These are phyloP conservation scores for Charanyca ferruginea DNA, from an alignment of 2,888 invertebrate genomes.

Conservation along the genomic window DNA sequence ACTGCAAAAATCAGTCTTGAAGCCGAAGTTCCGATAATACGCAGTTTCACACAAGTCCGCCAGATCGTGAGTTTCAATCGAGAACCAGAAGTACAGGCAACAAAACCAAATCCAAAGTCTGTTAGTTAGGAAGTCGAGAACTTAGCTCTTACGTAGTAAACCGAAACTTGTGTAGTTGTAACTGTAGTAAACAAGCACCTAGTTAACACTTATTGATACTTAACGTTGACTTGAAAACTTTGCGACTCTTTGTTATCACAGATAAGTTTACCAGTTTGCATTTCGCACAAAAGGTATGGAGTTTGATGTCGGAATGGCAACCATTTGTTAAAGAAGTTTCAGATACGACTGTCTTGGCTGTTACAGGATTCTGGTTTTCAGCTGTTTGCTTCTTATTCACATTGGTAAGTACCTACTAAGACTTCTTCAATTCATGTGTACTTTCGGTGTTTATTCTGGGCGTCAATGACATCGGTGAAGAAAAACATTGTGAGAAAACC, in stretches of 20 bases:
- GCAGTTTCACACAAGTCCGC: slow-evolving; percentile 1
- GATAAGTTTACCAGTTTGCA: slow-evolving; percentile 37
- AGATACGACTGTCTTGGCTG: slow-evolving; percentile 3
- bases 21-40: neutral
- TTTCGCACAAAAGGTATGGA: slow-evolving; percentile 29
- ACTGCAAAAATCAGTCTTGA: neutral
- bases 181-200: slow-evolving; percentile 70
- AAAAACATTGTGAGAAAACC: no score
- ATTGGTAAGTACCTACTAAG: no score
- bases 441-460: no score
- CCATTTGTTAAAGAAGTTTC: slow-evolving; percentile 18
- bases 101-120: slow-evolving; percentile 74
- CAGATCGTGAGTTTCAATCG: slow-evolving; percentile 52
- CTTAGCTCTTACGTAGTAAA: slow-evolving; percentile 64
- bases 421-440: no score
- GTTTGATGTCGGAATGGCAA: slow-evolving; percentile 7
- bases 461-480: no score
- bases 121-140: slow-evolving; percentile 73
- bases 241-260: slow-evolving; percentile 48
- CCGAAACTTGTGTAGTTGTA: slow-evolving; percentile 59
- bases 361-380: neutral
- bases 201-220: slow-evolving; percentile 70
- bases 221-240: slow-evolving; percentile 55
- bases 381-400: no score
- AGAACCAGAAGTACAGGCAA: slow-evolving; percentile 65